Base-by-base conservation (phyloP, 1,140 invertebrate genomes). In the Bursaphelenchus mucronatus region DNA sequence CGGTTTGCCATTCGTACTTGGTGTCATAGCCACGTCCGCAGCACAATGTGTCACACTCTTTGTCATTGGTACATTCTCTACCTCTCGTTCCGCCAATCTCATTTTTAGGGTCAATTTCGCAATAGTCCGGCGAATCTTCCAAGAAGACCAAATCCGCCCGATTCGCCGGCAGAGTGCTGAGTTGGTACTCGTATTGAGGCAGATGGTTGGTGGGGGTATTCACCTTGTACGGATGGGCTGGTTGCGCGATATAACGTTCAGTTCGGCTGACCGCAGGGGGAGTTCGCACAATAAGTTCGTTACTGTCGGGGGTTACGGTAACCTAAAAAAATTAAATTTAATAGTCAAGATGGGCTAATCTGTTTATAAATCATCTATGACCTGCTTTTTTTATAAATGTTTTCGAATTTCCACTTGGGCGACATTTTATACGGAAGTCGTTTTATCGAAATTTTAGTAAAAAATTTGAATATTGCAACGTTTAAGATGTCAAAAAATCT, bases 41-140 rank as follows among this genome's bases (percentile, higher is more conserved):
- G 57, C 77, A 79, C 11, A 79, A 61, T 41, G 71, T 49, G 64
- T 84, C 82, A 76, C 87, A 88, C 61, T 85, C 84, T 13, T 64
- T 11, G 69, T 87, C 86, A 65, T 89, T 86, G 0, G 86, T 88
- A 5, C 87, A 88, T 64, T 83, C 76, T 11, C 87, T 81, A n/a
- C 86, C 86, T 11, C 79, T 75, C 8, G 87, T 87, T 0, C 87
- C 87, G 10, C 85, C 71, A 11, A 69, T 45, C 21, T 61, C 76
- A 43, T 61, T 61, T 44, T 59, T 59, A 13, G 58, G 55, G 19
- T 73, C 59, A n/a, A 52, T 49, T 19, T 83, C 76, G 75, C 88
- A 88, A 75, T 86, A 87, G 76, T 88, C 86, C 8, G 87, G 88
- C 0, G 87, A 88, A 65, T 84, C 84, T 67, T 87, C 86, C 51